phyloP scores from a whole-genome alignment of 2,113 vertebrate species.

The Anser brachyrhynchus region DNA sequence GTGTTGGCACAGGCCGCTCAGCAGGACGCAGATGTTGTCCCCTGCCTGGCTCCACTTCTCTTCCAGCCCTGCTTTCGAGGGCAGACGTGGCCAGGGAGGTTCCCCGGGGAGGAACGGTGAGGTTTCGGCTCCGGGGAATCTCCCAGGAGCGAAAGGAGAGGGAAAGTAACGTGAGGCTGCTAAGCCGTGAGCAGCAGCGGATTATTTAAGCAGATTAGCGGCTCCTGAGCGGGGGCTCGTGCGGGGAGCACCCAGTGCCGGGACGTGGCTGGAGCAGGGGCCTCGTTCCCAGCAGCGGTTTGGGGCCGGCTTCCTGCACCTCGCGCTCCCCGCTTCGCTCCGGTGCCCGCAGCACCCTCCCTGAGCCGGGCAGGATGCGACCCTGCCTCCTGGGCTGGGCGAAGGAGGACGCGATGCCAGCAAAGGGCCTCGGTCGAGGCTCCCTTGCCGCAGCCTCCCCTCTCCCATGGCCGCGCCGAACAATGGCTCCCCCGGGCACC shows the following conservation, averaged over 20 bases:
- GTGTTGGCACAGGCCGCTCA: not conserved
- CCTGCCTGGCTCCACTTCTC: not conserved
- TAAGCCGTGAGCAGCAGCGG: not conserved
- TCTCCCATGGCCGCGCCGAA: not conserved
- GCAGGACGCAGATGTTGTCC: not conserved
- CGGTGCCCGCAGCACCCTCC: no score
- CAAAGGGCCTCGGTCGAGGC: not conserved
- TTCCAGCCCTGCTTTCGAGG: not conserved
- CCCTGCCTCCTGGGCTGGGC: no score
- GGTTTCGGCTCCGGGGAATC: not conserved
- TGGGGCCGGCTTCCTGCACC: no score
- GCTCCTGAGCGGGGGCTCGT: not conserved
- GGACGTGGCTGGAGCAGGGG: no score
- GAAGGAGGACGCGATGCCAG: not conserved
- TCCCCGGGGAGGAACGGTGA: not conserved
- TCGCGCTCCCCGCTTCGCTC: no score
- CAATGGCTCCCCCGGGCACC: not conserved
- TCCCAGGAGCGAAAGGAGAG: conserved; percentile 31
- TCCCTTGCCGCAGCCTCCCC: no score
- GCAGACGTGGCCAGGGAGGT: no score
- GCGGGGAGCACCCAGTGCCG: no score
- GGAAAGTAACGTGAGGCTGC: not conserved
- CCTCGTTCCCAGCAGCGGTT: no score
- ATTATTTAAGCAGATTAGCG: conserved; percentile 52
- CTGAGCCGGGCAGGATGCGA: no score